Evolutionary conservation across 2,888 invertebrate genomes (phyloP).

Genomic region (Ormyrus nitidulus): DNA sequence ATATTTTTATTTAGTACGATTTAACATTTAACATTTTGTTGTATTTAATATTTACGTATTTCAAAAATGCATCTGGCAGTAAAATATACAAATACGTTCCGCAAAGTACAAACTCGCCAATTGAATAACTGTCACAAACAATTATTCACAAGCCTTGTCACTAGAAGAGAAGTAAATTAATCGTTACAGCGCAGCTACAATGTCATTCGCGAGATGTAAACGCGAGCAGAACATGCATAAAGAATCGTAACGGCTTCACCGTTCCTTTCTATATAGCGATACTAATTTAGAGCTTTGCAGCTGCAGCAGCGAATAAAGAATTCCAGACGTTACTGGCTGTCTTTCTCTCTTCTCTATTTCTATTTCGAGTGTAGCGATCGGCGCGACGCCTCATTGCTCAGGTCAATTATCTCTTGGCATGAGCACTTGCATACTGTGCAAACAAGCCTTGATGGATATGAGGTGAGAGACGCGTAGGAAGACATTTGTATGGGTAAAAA

Average conservation of each 20-base stretch:
- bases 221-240: conserved; percentile 15
- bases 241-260: conserved; percentile 28
- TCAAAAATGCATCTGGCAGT: too few species aligned
- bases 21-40: too few species aligned
- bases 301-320: conserved; percentile 26
- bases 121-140: too few species aligned
- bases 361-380: conserved; percentile 36
- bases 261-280: conserved; percentile 6
- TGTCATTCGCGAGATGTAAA: conserved; percentile 19
- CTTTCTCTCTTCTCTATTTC: background rate
- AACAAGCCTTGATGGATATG: too few species aligned
- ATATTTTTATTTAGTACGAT: too few species aligned
- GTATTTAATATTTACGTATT: too few species aligned
- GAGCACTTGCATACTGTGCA: background rate
- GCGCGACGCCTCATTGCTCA: conserved; percentile 25
- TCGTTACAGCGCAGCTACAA: background rate
- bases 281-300: conserved; percentile 40
- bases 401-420: conserved; percentile 31
- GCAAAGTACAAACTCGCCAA: too few species aligned
- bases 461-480: too few species aligned
- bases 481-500: too few species aligned
- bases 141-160: too few species aligned
- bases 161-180: background rate
- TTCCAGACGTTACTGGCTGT: conserved; percentile 13
- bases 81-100: too few species aligned